phyloP scores from a whole-genome alignment of 2,797 vertebrate species.

The Crenuchus spilurus region DNA sequence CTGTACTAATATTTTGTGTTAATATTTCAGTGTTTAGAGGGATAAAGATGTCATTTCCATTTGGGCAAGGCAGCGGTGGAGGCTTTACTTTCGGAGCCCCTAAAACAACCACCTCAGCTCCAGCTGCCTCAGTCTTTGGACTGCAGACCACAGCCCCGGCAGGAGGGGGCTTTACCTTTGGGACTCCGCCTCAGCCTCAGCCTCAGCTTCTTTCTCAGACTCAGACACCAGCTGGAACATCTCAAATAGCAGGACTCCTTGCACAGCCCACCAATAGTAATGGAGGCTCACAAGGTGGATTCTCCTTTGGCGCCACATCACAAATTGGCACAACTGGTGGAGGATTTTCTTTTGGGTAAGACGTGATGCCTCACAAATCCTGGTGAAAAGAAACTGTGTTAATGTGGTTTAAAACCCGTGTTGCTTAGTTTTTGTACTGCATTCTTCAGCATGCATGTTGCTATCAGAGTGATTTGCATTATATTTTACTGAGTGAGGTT shows the following conservation, averaged over 20 bases:
- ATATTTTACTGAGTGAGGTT: no score
- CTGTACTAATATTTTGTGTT: background rate
- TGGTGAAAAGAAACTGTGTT: background rate
- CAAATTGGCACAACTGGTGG: conserved; percentile 47
- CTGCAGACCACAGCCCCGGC: conserved; percentile 49
- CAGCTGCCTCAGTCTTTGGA: conserved; percentile 62
- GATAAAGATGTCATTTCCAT: conserved; percentile 74
- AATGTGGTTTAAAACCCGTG: no score
- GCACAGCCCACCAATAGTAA: conserved; percentile 64
- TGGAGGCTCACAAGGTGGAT: conserved; percentile 61
- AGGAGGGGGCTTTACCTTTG: no score
- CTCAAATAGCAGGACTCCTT: conserved; percentile 71
- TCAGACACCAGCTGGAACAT: conserved; percentile 32
- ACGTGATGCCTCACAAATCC: no score
- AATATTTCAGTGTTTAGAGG: conserved; percentile 3
- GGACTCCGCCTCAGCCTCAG: conserved; percentile 67
- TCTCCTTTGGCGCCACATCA: conserved; percentile 71
- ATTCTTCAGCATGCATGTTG: no score
- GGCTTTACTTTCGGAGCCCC: conserved; percentile 69
- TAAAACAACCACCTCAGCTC: conserved; percentile 57
- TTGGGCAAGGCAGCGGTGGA: conserved; percentile 70
- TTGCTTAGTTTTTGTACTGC: no score
- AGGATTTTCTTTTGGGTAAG: conserved; percentile 76
- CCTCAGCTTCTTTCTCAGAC: conserved; percentile 43
- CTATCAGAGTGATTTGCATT: no score